Base-by-base conservation (phyloP, 1,140 invertebrate species). In the Trinorchestia longiramus region DNA sequence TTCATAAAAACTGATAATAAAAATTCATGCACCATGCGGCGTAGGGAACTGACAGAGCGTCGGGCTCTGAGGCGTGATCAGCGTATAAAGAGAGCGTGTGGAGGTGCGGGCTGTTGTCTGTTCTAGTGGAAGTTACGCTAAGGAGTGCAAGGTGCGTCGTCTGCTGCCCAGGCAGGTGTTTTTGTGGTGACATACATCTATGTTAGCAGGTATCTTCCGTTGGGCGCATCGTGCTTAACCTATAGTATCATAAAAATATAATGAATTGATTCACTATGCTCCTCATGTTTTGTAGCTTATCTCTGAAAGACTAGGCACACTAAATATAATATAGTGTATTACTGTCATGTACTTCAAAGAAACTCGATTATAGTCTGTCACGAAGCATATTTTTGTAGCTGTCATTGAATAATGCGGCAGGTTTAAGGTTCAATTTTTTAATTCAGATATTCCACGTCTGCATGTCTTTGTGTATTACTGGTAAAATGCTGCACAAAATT, bases 81-180 rank as follows among this genome's bases (percentile, higher is more conserved):
- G 62, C 62, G 62, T 77, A 77, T 77, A 77, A 77, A 77, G 62
- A 36, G 62, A 28, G 62, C 28, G 62, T 11, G 15, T 19, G 62
- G 62, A 77, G 62, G 62, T 77, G 62, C 62, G 62, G 62, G 62
- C 62, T 77, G 62, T 77, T 77, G 62, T 77, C 62, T 77, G 62
- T 11, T 19, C 62, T 11, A 77, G 62, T 19, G 62, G 62, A 23
- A 77, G 62, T 77, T 28, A 77, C 62, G 36, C 62, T 77, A 77
- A 15, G 62, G 62, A 77, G 62, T 77, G 62, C 62, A 77, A 77
- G 62, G 62, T 77, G 62, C 62, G 62, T 36, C 36, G 28, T 11
- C 62, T 77, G 11, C 62, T 77, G 11, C 62, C 62, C 36, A 77
- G 62, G 62, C 62, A 77, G 62, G 62, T 77, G 62, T 1, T 77